Evolutionary conservation across 2,113 vertebrate genomes (phyloP).

Genomic region (Tragelaphus strepsiceros): DNA sequence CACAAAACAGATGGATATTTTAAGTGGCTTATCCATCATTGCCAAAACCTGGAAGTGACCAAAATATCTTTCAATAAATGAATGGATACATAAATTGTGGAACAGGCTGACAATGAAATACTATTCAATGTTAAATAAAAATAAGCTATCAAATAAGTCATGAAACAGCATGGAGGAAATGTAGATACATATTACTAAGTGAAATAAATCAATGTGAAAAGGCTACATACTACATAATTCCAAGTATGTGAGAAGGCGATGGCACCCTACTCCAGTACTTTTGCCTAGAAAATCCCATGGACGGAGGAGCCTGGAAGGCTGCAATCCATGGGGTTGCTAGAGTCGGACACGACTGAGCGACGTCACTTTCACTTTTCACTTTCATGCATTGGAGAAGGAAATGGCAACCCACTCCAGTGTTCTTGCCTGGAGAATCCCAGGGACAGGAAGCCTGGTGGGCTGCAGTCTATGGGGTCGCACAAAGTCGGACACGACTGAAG

Average conservation of each 20-base stretch:
- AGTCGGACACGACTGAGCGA: rapidly evolving
- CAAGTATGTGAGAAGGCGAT: neutral
- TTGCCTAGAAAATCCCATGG: no score
- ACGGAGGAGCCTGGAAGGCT: no score
- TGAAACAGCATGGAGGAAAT: neutral
- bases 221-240: neutral
- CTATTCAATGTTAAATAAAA: neutral
- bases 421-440: no score
- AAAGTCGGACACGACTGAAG: no score
- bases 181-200: neutral
- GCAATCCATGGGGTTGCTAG: no score
- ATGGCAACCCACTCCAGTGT: no score
- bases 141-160: neutral
- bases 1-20: neutral
- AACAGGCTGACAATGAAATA: neutral
- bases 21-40: neutral
- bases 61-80: neutral
- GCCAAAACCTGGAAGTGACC: neutral
- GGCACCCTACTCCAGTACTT: no score
- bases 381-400: no score
- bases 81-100: neutral
- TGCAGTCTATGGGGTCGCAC: no score
- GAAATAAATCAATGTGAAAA: neutral
- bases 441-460: no score
- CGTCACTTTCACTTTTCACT: no score